phyloP scores from a whole-genome alignment of 1,140 invertebrate genomes.

The Leguminivora glycinivorella region DNA sequence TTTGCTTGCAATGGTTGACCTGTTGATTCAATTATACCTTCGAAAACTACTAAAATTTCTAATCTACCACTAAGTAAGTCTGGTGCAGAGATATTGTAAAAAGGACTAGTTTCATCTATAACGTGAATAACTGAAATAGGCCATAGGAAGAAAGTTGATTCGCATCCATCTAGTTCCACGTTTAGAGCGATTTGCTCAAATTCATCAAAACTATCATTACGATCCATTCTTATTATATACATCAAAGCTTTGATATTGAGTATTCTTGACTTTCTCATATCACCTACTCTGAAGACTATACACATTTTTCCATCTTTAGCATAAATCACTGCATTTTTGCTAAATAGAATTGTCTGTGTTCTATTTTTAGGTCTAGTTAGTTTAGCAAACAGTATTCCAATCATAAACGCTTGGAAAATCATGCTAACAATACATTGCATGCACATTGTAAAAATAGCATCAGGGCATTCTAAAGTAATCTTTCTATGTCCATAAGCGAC shows the following conservation, averaged over 20 bases:
- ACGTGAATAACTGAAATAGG: constrained; percentile 89
- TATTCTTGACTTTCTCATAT: constrained; percentile 96
- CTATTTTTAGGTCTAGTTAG: constrained; percentile 96
- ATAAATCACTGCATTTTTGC: constrained; percentile 91
- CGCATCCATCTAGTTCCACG: constrained; percentile 87
- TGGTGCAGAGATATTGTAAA: constrained; percentile 89
- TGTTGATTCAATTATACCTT: constrained; percentile 86
- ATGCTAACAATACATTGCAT: constrained; percentile 96
- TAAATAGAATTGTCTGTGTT: constrained; percentile 95
- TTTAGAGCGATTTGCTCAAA: constrained; percentile 85
- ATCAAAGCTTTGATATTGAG: constrained; percentile 92
- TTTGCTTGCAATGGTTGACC: constrained; percentile 82
- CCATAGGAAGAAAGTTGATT: constrained; percentile 91
- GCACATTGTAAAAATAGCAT: constrained; percentile 97
- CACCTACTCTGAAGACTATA: constrained; percentile 94
- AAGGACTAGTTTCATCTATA: constrained; percentile 86
- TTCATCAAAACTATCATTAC: constrained; percentile 82
- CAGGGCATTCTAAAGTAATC: constrained; percentile 94
- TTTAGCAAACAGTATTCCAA: constrained; percentile 91
- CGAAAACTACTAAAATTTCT: constrained; percentile 88
- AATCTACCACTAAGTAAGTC: constrained; percentile 88
- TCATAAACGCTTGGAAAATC: constrained; percentile 90
- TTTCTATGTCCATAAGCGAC: constrained; percentile 88
- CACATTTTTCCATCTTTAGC: constrained; percentile 90
- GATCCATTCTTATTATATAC: constrained; percentile 87